Base-by-base conservation (phyloP, 2,113 vertebrate species). In the Panthera uncia region DNA sequence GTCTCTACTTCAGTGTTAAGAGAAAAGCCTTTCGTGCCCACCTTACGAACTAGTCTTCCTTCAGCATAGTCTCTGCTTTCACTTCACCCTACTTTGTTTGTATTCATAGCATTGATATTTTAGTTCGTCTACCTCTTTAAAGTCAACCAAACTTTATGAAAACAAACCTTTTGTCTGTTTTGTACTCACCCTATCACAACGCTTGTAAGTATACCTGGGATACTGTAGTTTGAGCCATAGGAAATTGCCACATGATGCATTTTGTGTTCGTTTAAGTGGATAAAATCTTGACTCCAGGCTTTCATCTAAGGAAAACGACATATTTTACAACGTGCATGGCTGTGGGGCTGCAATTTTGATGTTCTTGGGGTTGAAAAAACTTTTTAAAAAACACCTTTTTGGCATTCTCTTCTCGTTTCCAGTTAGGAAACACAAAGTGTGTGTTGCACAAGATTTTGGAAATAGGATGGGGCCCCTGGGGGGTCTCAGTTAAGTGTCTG, bases 341-440 rank as follows among this genome's bases (percentile, higher is more conserved):
- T 98, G 97, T 90, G 94, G 96, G 98, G 97, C 97, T 97, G 68
- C 41, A 97, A 96, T 88, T 97, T 98, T 96, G 83, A 96, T 96
- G 84, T 57, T 93, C 27, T 91, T 90, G 84, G 89, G 97, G 94
- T 97, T 98, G 97, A 98, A 98, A 98, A 98, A 98, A 98, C 7
- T 81, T 52, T 74, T 41, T 73, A 63, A 93, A 96, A 94, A 61
- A 33, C 15, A 41, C 31, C 12, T 57, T 38, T 80, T 36, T 36
- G 65, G 91, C 96, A 97, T 97, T 93, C 93, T 89, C 21, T 98
- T 98, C 97, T 87, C 95, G 97, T 95, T 95, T 96, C 91, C 91
- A 94, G 93, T 98, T 98, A 97, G 93, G 97, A 98, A 98, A 98
- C 95, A 86, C 95, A 87, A 80, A 96, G 91, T 97, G 86, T 97